Base-by-base conservation (phyloP, 2,888 invertebrate genomes). In the Lithosia quadra region DNA sequence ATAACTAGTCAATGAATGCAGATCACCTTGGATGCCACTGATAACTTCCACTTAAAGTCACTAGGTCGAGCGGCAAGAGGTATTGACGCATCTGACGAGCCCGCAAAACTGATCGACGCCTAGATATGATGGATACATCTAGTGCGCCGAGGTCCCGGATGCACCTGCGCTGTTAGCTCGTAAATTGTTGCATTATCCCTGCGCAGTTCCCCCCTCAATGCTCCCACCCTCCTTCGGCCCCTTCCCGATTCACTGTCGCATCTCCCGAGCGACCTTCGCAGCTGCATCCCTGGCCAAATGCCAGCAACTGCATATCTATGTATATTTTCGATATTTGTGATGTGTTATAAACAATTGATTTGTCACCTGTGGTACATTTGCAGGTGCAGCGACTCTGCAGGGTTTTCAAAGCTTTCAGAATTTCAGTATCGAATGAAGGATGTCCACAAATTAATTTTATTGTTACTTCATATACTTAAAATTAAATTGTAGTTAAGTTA, bases 211-310 rank as follows among this genome's bases (percentile, higher is more conserved):
- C 58, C 70, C 74, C 67, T 57, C 74, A 69, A 74, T 55, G 21
- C 71, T 56, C 66, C 67, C 68, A 73, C 73, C 70, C 68, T 73
- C 39, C 24, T 43, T 69, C 39, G 67, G 69, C 76, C 73, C 74
- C 71, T 57, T 62, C 74, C 77, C 75, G 53, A 78, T 53, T 39
- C 65, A 69, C 63, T 71, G 77, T 73, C 70, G 73, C 76, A 75
- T 69, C 80, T 77, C 77, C 65, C 82, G 58, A 64, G 71, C 78
- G 92, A 92, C 94, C 94, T 92, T 92, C 90, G 74, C 62, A 79
- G 83, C 80, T 92, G 93, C 94, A 93, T 90, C 93, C 90, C 91
- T 92, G 94, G 94, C 90, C 74, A 71, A 71, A 69, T 73, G 91
- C 92, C 92, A 92, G 84, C 76, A 80, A 84, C 85, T 89, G 86